Evolutionary conservation across 2,888 invertebrate species (phyloP), one percentile per base, ranked within the genome.

Genomic region (Clistopyga incitator): DNA sequence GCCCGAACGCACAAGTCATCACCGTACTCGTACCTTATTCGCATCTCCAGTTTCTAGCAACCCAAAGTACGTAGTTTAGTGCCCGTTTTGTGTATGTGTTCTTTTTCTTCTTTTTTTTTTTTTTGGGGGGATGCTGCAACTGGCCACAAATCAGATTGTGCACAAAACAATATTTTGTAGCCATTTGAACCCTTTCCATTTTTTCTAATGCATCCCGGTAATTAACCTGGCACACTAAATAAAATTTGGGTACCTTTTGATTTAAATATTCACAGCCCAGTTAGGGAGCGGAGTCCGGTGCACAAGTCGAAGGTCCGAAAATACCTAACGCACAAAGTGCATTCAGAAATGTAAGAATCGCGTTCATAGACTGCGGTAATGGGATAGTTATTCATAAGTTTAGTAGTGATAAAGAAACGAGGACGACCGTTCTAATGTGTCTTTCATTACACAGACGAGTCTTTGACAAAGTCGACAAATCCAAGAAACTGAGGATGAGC

Each of bases 21-120:
- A 81, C 88, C 94, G 82, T 94, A 95, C 42, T 95, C 94, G 89
- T 95, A 95, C 77, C 95, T 95, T 84, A 93, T 94, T 93, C 85
- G 82, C 91, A 78, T 93, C 94, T 76, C 93, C 94, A 85, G 91
- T 94, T 85, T 92, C 91, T 88, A 88, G 86, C 75, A 94, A 95
- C 92, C 93, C 93, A 80, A 95, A 95, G 96, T 96, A 94, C 94
- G 95, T 94, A 86, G 76, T 56, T 47, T 75, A 65, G 38, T 34
- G 20, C 18, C 15, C 34, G 59, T 61, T 29, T n/a, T 56, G 25
- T 34, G 59, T 61, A 8, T 29, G 25, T 78, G 38, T 68, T 20
- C 50, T 82, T 77, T 72, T 80, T 81, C 78, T 64, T 4, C 56
- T 77, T 85, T 82, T 79, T 81, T 77, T 71, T 84, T 77, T 15